These are phyloP conservation scores for Hemitrygon akajei DNA, from an alignment of 2,797 vertebrate species.

Conservation along the genomic window DNA sequence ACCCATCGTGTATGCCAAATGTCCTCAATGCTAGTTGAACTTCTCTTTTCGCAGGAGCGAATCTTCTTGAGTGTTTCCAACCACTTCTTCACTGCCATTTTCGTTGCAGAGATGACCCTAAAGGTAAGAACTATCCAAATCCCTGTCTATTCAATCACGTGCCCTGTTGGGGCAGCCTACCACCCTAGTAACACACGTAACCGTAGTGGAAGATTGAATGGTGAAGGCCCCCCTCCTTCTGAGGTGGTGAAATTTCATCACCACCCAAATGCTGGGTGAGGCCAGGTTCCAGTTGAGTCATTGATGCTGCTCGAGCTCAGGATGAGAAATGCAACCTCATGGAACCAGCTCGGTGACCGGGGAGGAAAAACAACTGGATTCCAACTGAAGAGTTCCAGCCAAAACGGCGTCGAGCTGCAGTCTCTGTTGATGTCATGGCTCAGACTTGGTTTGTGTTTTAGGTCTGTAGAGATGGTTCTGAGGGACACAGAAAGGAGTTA, in stretches of 20 bases:
- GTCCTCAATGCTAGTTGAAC: slow-evolving; percentile 42
- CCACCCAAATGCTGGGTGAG: not conserved
- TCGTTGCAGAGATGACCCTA: slow-evolving; percentile 91
- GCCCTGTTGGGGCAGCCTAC: no score
- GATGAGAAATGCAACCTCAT: not conserved
- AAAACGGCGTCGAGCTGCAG: no score
- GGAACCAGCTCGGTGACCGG: not conserved
- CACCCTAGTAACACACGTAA: no score
- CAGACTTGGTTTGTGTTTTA: no score
- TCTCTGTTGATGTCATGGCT: no score
- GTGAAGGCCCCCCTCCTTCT: not conserved
- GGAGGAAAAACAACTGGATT: no score
- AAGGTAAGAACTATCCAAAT: slow-evolving; percentile 65
- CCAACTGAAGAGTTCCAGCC: no score
- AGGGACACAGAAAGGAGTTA: no score
- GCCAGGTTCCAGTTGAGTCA: not conserved
- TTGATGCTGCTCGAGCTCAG: not conserved
- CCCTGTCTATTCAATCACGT: not conserved
- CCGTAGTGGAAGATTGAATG: not conserved
- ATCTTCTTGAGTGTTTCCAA: slow-evolving; percentile 95
- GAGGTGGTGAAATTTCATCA: no score
- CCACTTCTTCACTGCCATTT: slow-evolving; percentile 97
- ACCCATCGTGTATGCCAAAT: not conserved
- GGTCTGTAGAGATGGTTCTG: no score
- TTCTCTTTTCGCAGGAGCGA: slow-evolving; percentile 66